Conservation (phyloP, 2,113 vertebrate species). For the Prietella phreatophila region DNA sequence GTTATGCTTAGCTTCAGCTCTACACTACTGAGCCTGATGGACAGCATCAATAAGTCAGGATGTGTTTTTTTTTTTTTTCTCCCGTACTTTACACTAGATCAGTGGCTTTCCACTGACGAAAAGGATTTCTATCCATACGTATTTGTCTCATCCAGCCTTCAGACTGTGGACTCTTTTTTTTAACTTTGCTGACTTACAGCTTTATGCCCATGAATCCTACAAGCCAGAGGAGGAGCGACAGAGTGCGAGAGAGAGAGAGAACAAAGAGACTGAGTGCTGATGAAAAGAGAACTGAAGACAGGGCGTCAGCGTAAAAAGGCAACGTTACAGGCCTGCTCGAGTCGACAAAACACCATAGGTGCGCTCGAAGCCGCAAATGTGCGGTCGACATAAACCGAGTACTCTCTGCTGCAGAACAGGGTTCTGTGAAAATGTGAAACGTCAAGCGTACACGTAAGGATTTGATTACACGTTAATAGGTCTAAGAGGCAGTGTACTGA, state of each 20-base stretch:
- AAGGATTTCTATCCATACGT: slow-evolving; percentile 7
- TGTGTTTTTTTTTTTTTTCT: neutral
- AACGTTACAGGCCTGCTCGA: neutral
- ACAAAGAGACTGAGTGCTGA: slow-evolving; percentile 21
- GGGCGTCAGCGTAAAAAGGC: slow-evolving; percentile 25
- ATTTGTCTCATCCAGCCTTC: neutral
- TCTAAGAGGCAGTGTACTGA: neutral
- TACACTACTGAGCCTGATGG: neutral
- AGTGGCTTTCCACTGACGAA: slow-evolving; percentile 6
- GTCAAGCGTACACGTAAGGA: neutral
- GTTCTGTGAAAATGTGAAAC: neutral
- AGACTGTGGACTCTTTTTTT: slow-evolving; percentile 15
- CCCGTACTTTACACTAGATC: neutral
- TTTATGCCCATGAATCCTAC: slow-evolving; percentile 4
- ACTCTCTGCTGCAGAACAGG: neutral
- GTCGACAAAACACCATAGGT: slow-evolving; percentile 6
- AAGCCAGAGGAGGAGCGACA: neutral
- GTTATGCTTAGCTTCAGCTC: neutral
- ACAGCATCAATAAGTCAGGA: slow-evolving; percentile 24
- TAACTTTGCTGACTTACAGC: slow-evolving; percentile 21
- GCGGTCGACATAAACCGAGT: neutral
- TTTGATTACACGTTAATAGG: neutral
- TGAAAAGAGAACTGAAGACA: slow-evolving; percentile 12
- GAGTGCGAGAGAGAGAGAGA: neutral
- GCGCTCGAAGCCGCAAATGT: neutral